A percentile compares a stretch with the other conserved stretches of the same genome.
phyloP scores from a whole-genome alignment of 1,140 invertebrate species.

The Cylas formicarius region DNA sequence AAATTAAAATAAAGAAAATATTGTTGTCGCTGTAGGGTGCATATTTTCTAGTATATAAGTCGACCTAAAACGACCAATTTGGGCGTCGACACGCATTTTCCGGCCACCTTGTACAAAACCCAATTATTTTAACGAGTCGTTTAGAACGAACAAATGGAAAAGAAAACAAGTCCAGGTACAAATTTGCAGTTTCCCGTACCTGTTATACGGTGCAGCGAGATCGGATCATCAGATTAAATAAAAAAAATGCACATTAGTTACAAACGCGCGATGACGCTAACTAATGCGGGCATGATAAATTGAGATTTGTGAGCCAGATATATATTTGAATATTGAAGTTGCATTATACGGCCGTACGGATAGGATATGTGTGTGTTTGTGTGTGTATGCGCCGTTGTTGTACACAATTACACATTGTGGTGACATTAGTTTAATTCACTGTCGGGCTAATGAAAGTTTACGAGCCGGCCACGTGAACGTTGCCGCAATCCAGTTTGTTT shows the following conservation, averaged over 20 bases:
- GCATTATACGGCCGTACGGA: slow-evolving; percentile 27
- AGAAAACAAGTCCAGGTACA: too few species aligned
- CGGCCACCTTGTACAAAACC: too few species aligned
- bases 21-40: too few species aligned
- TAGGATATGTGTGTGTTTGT: too few species aligned
- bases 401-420: slow-evolving; percentile 39
- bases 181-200: too few species aligned
- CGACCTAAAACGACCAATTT: too few species aligned
- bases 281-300: slow-evolving; percentile 36
- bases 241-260: slow-evolving; percentile 33
- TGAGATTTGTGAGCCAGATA: slow-evolving; percentile 39
- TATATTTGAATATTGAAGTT: slow-evolving; percentile 34
- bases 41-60: too few species aligned
- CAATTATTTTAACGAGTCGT: too few species aligned
- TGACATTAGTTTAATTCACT: slow-evolving; percentile 40
- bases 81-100: too few species aligned
- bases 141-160: too few species aligned
- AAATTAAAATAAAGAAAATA: too few species aligned
- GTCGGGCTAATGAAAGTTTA: slow-evolving; percentile 39
- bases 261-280: slow-evolving; percentile 32
- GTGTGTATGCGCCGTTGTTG: slow-evolving; percentile 29
- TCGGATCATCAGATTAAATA: slow-evolving; percentile 5
- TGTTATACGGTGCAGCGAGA: slow-evolving; percentile 10
- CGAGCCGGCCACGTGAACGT: slow-evolving; percentile 21
- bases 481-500: slow-evolving; percentile 17